Evolutionary conservation across 2,113 vertebrate species (phyloP).

Genomic region (Sakesphorus luctuosus): DNA sequence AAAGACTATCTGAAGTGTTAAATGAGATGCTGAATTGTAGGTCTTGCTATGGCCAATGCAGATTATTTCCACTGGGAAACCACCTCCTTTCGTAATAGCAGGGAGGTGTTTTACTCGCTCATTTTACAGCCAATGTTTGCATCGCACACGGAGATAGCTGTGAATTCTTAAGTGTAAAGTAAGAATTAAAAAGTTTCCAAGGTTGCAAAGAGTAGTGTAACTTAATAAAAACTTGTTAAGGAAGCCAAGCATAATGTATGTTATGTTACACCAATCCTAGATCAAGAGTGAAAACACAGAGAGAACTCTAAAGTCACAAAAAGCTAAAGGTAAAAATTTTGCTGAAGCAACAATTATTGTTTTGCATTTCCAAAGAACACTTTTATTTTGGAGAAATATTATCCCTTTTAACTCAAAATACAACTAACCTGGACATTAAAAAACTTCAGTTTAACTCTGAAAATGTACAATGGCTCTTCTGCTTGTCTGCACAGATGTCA

Average conservation of each 20-base stretch:
- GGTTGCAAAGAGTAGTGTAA: background rate
- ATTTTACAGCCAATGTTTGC: background rate
- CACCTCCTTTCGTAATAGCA: conserved; percentile 40
- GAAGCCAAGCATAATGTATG: conserved; percentile 2
- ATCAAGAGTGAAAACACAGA: conserved; percentile 5
- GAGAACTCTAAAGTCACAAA: background rate
- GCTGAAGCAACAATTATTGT: background rate
- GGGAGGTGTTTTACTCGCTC: background rate
- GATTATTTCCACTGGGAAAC: conserved; percentile 39
- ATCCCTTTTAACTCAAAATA: background rate
- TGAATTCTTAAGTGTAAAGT: background rate
- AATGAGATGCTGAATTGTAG: conserved; percentile 28
- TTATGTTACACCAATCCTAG: background rate
- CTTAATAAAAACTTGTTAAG: background rate
- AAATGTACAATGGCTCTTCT: background rate
- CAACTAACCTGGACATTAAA: background rate
- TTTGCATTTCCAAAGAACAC: background rate
- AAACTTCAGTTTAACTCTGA: background rate
- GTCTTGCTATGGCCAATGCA: conserved; percentile 1
- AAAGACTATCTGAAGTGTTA: conserved; percentile 58
- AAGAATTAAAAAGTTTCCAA: conserved; percentile 9
- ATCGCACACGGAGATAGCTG: background rate
- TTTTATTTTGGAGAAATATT: background rate
- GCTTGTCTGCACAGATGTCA: background rate
- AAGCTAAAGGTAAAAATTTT: conserved; percentile 10